Evolutionary conservation across 2,797 vertebrate species (phyloP), one percentile per base, ranked within the genome.

Genomic region (Gobionotothen gibberifrons): DNA sequence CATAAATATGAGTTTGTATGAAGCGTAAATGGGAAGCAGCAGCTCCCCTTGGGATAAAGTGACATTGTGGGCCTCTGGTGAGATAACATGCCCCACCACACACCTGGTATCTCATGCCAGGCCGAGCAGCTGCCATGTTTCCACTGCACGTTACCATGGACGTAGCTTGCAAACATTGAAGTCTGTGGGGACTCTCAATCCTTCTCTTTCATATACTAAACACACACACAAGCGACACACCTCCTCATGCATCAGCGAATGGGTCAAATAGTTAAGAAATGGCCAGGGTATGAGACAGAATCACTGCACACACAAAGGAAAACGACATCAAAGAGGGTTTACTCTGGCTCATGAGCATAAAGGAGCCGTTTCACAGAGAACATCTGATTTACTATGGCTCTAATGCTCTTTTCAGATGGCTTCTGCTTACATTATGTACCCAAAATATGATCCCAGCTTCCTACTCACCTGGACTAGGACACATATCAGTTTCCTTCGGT

Each of bases 131-230:
- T 86, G 84, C 84, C 66, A 70, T 66, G 83, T 83, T 88, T 87
- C 83, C 79, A 88, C 70, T 17, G 44, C 19, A 22, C 0, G 89
- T 94, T 90, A 69, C 90, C 89, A 93, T 92, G 93, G 91, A 85
- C 0, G 79, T 51, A 64, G 76, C 76, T 74, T 67, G 80, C 86
- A 93, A 93, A 93, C 91, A 92, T 2, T 58, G 56, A 74, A 52
- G 75, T 78, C 90, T 74, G 55, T 44, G 63, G 91, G 89, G 92
- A 85, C 66, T 66, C 72, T 16, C 4, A 40, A 57, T 62, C 42
- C 16, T 29, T 46, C 53, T 32, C 36, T 4, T 68, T n/a, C 36
- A 14, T 14, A 59, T 12, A 51, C 60, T 36, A 15, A 62, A 62
- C 58, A 61, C 75, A 85, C 44, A 73, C 69, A 77, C 65, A 65